A percentile compares a stretch with the other conserved stretches of the same genome.
Conservation (phyloP, 23 tunicate genomes). For the Ciona savignyi region DNA sequence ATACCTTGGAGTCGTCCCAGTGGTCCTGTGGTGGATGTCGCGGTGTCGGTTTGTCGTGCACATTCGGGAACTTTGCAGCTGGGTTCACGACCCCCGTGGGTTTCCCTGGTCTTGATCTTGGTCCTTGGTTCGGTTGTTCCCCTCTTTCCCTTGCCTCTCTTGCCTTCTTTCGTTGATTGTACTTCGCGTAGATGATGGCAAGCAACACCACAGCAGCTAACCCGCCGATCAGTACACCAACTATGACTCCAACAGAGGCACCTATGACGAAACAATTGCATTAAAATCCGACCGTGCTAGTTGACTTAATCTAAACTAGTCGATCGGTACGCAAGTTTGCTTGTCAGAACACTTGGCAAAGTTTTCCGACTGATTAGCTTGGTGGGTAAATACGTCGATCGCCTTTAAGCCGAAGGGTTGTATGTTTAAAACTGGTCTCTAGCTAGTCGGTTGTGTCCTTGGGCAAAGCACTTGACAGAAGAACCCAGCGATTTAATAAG, state of each 20-base stretch:
- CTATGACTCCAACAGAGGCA: conserved; percentile 57
- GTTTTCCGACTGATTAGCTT: too few relatives aligned
- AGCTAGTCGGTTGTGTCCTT: too few relatives aligned
- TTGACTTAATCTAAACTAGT: too few relatives aligned
- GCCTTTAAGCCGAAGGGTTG: too few relatives aligned
- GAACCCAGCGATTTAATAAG: too few relatives aligned
- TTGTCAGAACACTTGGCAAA: too few relatives aligned
- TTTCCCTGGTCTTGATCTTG: neutral
- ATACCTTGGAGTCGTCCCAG: neutral
- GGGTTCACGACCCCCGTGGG: neutral
- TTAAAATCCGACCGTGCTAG: too few relatives aligned
- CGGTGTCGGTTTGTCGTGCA: neutral
- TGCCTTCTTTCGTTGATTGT: conserved; percentile 26
- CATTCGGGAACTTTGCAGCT: neutral
- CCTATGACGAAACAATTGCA: too few relatives aligned
- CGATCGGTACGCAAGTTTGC: too few relatives aligned
- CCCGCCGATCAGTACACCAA: conserved; percentile 72
- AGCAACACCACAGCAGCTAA: conserved; percentile 40
- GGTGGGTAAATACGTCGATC: too few relatives aligned
- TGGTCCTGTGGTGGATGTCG: neutral
- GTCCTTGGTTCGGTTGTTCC: neutral
- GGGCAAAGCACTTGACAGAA: too few relatives aligned
- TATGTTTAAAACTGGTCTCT: too few relatives aligned
- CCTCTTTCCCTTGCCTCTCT: neutral
- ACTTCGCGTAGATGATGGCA: conserved; percentile 61